Percentiles rank a stretch among this genome's conserved stretches.
Evolutionary conservation across 1,140 invertebrate genomes (phyloP).

Genomic region (Nasonia giraulti): DNA sequence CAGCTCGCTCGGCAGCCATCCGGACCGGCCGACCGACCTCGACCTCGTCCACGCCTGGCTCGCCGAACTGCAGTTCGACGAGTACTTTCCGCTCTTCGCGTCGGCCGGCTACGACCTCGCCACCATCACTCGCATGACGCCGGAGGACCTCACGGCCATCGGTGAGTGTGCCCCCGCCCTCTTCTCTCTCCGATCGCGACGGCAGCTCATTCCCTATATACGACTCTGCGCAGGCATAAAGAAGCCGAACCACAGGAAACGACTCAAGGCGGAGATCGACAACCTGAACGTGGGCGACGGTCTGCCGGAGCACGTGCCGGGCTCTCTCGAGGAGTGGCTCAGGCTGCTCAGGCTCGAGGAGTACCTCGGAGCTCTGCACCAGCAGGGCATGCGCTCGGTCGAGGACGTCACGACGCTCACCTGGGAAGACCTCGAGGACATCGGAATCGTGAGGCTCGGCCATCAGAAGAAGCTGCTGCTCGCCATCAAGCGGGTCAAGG

Average conservation of each 20-base stretch:
- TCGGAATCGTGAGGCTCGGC: constrained; percentile 94
- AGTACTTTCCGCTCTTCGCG: constrained; percentile 95
- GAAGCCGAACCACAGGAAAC: constrained; percentile 97
- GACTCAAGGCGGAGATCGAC: constrained; percentile 96
- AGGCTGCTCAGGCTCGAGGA: constrained; percentile 92
- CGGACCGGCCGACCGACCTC: constrained; percentile 79
- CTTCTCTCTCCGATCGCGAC: too few species aligned
- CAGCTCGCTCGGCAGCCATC: constrained; percentile 81
- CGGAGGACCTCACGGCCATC: constrained; percentile 91
- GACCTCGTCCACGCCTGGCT: constrained; percentile 97
- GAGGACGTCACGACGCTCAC: constrained; percentile 94
- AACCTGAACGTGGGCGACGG: constrained; percentile 95
- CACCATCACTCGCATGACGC: constrained; percentile 98
- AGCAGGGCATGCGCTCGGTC: constrained; percentile 95
- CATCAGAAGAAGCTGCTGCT: constrained; percentile 99
- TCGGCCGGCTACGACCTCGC: constrained; percentile 98
- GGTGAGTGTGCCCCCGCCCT: constrained; percentile 65
- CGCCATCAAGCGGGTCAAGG: constrained; percentile 97
- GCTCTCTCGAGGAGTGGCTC: constrained; percentile 95
- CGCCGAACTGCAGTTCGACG: constrained; percentile 94
- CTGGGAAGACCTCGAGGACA: constrained; percentile 99
- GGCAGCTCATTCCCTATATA: neutral
- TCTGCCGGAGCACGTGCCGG: constrained; percentile 93
- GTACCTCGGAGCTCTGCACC: constrained; percentile 89
- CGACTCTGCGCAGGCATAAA: constrained; percentile 80